A percentile compares a stretch with the other conserved stretches of the same genome.
phyloP scores from a whole-genome alignment of 2,113 vertebrate species.

The Aspidoscelis tigris region DNA sequence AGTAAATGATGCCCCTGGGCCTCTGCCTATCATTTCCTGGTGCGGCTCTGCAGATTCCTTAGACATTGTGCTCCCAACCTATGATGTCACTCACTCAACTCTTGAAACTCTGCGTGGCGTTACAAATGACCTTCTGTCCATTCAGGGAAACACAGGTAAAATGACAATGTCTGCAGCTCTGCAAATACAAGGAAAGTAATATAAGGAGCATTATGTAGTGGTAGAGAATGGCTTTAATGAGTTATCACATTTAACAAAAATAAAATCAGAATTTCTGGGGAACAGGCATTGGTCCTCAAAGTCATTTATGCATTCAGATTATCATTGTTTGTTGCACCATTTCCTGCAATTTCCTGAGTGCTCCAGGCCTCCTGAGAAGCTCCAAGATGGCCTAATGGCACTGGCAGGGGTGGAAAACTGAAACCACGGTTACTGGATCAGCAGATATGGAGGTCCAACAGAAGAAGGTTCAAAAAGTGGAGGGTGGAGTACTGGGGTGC shows the following conservation, averaged over 20 bases:
- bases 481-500: too few relatives aligned
- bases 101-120: conserved; percentile 90
- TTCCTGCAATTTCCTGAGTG: too few relatives aligned
- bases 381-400: too few relatives aligned
- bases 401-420: too few relatives aligned
- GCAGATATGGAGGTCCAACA: too few relatives aligned
- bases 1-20: conserved; percentile 76
- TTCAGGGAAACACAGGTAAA: conserved; percentile 93
- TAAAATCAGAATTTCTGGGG: not conserved
- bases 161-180: not conserved
- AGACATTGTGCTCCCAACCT: conserved; percentile 91
- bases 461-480: too few relatives aligned
- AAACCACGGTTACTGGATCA: too few relatives aligned
- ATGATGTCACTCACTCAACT: conserved; percentile 92
- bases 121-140: conserved; percentile 91
- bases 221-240: not conserved
- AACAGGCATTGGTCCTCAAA: not conserved
- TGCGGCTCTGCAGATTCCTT: conserved; percentile 88
- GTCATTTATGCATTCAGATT: not conserved
- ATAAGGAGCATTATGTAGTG: not conserved
- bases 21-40: conserved; percentile 91
- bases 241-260: not conserved
- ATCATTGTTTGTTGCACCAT: not conserved
- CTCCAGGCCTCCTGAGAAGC: too few relatives aligned
- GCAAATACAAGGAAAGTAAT: not conserved